Evolutionary conservation across 2,888 invertebrate species (phyloP), one percentile per base, ranked within the genome.

Genomic region (Pimpla rufipes): DNA sequence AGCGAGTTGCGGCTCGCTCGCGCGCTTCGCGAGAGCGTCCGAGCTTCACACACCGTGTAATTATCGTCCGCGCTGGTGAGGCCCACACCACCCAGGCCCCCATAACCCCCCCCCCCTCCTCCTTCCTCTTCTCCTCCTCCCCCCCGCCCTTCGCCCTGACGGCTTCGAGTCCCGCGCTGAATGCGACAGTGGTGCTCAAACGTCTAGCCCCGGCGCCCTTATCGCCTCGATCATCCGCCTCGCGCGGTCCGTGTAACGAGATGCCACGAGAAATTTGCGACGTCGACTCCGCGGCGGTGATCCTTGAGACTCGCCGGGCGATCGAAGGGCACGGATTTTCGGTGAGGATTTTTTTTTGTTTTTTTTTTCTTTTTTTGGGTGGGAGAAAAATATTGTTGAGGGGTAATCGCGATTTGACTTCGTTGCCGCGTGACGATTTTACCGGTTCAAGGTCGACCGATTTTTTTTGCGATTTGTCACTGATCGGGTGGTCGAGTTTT

Each of bases 11-110:
- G 62, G 50, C 29, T 76, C 77, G 83, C 76, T 50, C 82, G 87
- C 85, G 86, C 83, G 79, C n/a, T n/a, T n/a, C 90, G 89, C 89
- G 90, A 89, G 90, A 90, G 90, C 90, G 90, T 91, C 90, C 91
- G 91, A 90, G 90, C 89, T 90, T 90, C 90, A 91, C 90, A 92
- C 91, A 92, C 91, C 92, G 91, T 93, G 93, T 93, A 93, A 93
- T 93, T 93, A 93, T 93, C 92, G 91, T 91, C 90, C 92, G 91
- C 89, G 88, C 89, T 90, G 90, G 87, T 85, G 80, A 79, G 81
- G 83, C 83, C 85, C 73, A 77, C 73, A 68, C 75, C 62, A 66
- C 55, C 68, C 89, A 90, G 90, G 76, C 75, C 84, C 84, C 85
- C 57, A 21, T 21, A 37, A 52, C 89, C 90, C 91, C 83, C 62